phyloP scores from a whole-genome alignment of 2,888 invertebrate genomes.

The Barypeithes pellucidus region DNA sequence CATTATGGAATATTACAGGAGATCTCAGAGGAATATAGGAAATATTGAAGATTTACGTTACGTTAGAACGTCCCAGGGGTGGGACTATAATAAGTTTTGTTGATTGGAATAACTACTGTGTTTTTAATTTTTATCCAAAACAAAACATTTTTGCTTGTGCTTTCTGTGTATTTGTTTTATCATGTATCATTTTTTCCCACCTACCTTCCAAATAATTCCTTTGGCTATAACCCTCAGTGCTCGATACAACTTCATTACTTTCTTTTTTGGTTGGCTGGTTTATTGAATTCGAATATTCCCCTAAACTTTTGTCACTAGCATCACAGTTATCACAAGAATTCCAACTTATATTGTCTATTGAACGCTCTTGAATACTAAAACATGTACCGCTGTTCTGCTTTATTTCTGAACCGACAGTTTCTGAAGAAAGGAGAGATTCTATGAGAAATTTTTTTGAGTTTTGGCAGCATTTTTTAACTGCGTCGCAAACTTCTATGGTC shows the following conservation, averaged over 20 bases:
- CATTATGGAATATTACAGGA: no score
- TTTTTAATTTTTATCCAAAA: no score
- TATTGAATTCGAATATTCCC: neutral
- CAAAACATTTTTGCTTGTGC: no score
- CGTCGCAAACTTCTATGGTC: conserved; percentile 8
- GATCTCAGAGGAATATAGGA: no score
- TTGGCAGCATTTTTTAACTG: conserved; percentile 46
- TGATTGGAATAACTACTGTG: no score
- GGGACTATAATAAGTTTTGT: no score
- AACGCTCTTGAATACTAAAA: neutral
- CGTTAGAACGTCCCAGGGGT: no score
- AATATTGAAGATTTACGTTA: no score
- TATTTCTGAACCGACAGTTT: conserved; percentile 9
- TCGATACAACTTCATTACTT: conserved; percentile 52
- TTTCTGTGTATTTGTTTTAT: no score
- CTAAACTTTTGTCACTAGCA: neutral
- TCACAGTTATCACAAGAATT: conserved; percentile 9
- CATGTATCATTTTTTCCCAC: no score
- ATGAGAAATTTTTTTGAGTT: conserved; percentile 64
- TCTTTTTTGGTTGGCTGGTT: conserved; percentile 31
- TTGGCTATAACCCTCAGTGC: conserved; percentile 56
- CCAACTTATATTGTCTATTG: neutral
- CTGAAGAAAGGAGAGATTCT: conserved; percentile 61
- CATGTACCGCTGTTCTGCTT: neutral
- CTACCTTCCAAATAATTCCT: conserved; percentile 58